A percentile compares a stretch with the other conserved stretches of the same genome.
Evolutionary conservation across 2,888 invertebrate genomes (phyloP).

Genomic region (Lacanobia wlatinum): DNA sequence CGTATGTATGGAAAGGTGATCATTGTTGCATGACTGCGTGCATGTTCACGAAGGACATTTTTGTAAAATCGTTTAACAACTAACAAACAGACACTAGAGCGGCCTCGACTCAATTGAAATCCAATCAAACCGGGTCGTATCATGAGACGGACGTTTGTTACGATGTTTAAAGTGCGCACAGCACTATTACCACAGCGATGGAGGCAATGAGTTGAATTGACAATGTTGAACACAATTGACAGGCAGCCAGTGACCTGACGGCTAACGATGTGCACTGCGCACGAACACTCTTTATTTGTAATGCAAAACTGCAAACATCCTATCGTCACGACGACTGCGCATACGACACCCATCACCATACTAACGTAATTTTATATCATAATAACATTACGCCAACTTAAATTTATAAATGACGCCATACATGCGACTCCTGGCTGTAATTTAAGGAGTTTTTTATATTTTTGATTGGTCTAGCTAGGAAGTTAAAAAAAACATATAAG

Average conservation of each 20-base stretch:
- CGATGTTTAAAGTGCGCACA: constrained; percentile 68
- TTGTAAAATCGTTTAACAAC: constrained; percentile 70
- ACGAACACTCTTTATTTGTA: constrained; percentile 81
- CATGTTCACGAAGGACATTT: constrained; percentile 70
- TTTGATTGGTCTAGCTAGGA: constrained; percentile 64
- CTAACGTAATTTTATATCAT: constrained; percentile 34
- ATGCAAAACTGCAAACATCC: constrained; percentile 85
- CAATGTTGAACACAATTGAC: constrained; percentile 77
- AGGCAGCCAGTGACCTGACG: constrained; percentile 75
- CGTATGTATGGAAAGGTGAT: constrained; percentile 65
- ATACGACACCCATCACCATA: constrained; percentile 57
- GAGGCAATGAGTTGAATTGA: constrained; percentile 78
- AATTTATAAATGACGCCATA: constrained; percentile 55
- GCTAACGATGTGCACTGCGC: constrained; percentile 71
- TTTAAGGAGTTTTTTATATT: constrained; percentile 50
- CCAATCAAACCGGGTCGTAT: constrained; percentile 74
- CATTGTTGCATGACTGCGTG: constrained; percentile 73
- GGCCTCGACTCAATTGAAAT: constrained; percentile 78
- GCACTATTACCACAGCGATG: constrained; percentile 72
- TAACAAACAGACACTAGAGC: constrained; percentile 64
- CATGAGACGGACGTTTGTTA: constrained; percentile 67
- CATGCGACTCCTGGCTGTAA: constrained; percentile 33
- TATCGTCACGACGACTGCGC: constrained; percentile 72
- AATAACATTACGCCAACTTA: constrained; percentile 34
- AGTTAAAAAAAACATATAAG: constrained; percentile 60